phyloP scores from a whole-genome alignment of 2,888 invertebrate genomes.

The Archaeoteleia sp. region DNA sequence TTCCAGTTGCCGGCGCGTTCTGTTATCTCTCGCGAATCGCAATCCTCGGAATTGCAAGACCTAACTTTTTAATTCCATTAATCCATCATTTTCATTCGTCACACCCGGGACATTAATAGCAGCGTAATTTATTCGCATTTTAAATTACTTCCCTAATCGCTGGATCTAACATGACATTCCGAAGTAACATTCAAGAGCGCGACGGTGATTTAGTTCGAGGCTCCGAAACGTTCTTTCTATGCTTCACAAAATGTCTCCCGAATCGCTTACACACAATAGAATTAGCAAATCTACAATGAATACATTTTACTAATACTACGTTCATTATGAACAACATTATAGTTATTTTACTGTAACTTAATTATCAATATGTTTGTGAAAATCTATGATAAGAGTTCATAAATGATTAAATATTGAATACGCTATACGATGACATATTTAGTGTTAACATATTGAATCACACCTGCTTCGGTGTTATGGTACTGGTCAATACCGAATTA shows the following conservation, averaged over 20 bases:
- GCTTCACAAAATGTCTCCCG: constrained; percentile 41
- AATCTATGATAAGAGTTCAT: too few species aligned
- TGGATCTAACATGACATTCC: constrained; percentile 54
- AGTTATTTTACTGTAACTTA: too few species aligned
- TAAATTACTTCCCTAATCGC: constrained; percentile 55
- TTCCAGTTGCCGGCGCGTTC: constrained; percentile 30
- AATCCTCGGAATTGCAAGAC: constrained; percentile 45
- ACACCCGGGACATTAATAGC: constrained; percentile 53
- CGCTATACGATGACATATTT: too few species aligned
- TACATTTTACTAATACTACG: constrained; percentile 21
- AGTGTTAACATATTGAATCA: too few species aligned
- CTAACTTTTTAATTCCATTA: constrained; percentile 54
- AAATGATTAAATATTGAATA: too few species aligned
- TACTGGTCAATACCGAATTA: too few species aligned
- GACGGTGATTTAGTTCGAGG: constrained; percentile 52
- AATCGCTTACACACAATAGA: constrained; percentile 44
- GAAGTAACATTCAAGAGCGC: constrained; percentile 53
- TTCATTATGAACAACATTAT: too few species aligned
- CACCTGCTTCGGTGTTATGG: too few species aligned
- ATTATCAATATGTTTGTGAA: too few species aligned
- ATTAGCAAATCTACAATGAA: constrained; percentile 42
- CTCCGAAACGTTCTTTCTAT: constrained; percentile 49
- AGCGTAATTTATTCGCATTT: constrained; percentile 54
- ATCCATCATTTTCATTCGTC: constrained; percentile 55
- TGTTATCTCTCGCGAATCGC: constrained; percentile 50